These are phyloP conservation scores for Penaeus indicus DNA, from an alignment of 1,140 invertebrate species.

Conservation along the genomic window DNA sequence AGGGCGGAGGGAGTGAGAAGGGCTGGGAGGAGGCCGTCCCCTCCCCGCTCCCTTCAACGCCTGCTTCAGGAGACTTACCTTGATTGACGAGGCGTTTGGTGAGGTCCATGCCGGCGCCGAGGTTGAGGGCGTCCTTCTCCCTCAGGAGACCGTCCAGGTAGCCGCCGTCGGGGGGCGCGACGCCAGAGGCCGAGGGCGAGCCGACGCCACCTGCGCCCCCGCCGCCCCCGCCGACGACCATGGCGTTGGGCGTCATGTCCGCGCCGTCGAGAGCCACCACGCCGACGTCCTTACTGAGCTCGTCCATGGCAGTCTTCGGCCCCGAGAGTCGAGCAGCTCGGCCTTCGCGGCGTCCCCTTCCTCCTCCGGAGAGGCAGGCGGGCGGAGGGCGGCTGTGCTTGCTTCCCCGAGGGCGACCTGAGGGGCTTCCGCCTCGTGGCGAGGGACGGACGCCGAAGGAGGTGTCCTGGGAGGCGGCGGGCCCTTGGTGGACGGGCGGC, in stretches of 20 bases:
- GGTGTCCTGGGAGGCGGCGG: no score
- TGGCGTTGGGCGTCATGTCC: no score
- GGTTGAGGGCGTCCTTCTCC: slow-evolving; percentile 58
- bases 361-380: neutral
- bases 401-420: no score
- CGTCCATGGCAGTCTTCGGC: slow-evolving; percentile 25
- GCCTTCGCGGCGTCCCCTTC: neutral
- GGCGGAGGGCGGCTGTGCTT: neutral
- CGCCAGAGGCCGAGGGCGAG: neutral
- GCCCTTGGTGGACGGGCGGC: no score
- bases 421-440: no score
- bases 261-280: slow-evolving; percentile 41
- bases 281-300: slow-evolving; percentile 36
- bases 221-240: neutral
- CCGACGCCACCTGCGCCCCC: neutral
- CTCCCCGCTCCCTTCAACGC: neutral
- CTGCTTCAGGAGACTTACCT: slow-evolving; percentile 45
- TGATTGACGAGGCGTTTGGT: slow-evolving; percentile 59
- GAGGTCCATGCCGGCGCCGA: slow-evolving; percentile 59
- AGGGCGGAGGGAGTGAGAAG: neutral
- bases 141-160: slow-evolving; percentile 62
- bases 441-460: no score
- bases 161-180: slow-evolving; percentile 5
- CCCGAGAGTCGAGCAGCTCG: neutral
- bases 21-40: neutral